These are phyloP conservation scores for Cylas formicarius DNA, from an alignment of 1,140 invertebrate genomes.

Conservation along the genomic window DNA sequence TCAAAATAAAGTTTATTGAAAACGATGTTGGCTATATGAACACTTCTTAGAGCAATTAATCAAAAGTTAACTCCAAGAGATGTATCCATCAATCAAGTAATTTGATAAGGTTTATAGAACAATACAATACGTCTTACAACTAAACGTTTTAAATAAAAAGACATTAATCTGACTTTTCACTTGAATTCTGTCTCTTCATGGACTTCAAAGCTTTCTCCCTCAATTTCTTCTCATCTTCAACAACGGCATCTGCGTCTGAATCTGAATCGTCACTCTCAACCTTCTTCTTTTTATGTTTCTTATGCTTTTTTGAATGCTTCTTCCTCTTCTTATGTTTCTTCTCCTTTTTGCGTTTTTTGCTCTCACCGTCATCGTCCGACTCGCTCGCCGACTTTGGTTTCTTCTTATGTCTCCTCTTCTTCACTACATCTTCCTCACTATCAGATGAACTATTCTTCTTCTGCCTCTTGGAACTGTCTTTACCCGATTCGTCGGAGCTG, in stretches of 20 bases:
- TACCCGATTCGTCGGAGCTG: conserved; percentile 41
- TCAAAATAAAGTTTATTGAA: too few species aligned
- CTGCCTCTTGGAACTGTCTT: conserved; percentile 52
- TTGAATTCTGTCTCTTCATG: conserved; percentile 52
- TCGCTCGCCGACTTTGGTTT: conserved; percentile 37
- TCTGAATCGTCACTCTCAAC: conserved; percentile 55
- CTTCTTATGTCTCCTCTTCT: conserved; percentile 37
- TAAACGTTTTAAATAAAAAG: not conserved
- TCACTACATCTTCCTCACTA: conserved; percentile 46
- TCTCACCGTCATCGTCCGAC: conserved; percentile 60
- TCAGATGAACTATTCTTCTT: conserved; percentile 63
- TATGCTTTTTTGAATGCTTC: conserved; percentile 59
- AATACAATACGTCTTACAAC: not conserved
- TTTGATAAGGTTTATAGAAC: too few species aligned
- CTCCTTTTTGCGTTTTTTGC: conserved; percentile 62
- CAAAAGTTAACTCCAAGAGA: too few species aligned
- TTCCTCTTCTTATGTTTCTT: conserved; percentile 66
- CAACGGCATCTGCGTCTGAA: conserved; percentile 52
- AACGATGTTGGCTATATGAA: too few species aligned
- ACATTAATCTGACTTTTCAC: conserved; percentile 40
- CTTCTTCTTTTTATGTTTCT: conserved; percentile 61
- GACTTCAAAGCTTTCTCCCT: conserved; percentile 77
- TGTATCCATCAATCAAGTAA: too few species aligned
- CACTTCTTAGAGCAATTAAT: too few species aligned
- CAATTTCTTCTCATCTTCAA: conserved; percentile 80